Conservation (phyloP, 2,888 invertebrate species). For the Nysson spinosus region DNA sequence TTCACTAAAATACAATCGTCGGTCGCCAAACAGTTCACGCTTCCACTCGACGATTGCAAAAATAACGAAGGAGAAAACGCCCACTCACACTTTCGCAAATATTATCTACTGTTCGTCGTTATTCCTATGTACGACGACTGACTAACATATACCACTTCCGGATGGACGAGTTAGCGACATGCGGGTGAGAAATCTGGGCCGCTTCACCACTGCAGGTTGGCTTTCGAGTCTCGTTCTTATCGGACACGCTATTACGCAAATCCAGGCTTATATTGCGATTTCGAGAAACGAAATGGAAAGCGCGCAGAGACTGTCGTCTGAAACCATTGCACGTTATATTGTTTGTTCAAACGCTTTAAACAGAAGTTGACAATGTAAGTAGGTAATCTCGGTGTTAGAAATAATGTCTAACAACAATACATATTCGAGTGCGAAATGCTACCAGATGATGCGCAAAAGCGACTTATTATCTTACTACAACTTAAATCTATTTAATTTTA, state of each 20-base stretch:
- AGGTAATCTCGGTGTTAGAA: too few species aligned
- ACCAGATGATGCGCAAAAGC: too few species aligned
- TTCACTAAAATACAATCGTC: too few species aligned
- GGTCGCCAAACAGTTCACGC: too few species aligned
- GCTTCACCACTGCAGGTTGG: constrained; percentile 30
- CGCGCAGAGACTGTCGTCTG: background rate
- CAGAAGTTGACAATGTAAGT: too few species aligned
- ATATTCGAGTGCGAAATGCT: too few species aligned
- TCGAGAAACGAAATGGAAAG: constrained; percentile 50
- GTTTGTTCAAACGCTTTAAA: too few species aligned
- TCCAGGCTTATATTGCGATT: constrained; percentile 41
- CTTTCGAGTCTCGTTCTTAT: constrained; percentile 56
- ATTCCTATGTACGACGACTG: constrained; percentile 36
- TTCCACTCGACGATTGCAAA: background rate
- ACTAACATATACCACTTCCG: constrained; percentile 57
- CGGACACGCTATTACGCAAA: constrained; percentile 54
- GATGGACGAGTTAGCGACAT: constrained; percentile 60
- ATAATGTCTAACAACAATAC: too few species aligned
- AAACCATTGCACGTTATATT: background rate
- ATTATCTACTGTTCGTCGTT: constrained; percentile 61
- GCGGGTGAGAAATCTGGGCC: constrained; percentile 70
- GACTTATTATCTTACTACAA: too few species aligned
- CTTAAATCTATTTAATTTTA: too few species aligned
- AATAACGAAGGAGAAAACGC: constrained; percentile 27
- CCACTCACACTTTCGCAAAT: constrained; percentile 69